Evolutionary conservation across 2,888 invertebrate species (phyloP).

Genomic region (Uropetala carovei): DNA sequence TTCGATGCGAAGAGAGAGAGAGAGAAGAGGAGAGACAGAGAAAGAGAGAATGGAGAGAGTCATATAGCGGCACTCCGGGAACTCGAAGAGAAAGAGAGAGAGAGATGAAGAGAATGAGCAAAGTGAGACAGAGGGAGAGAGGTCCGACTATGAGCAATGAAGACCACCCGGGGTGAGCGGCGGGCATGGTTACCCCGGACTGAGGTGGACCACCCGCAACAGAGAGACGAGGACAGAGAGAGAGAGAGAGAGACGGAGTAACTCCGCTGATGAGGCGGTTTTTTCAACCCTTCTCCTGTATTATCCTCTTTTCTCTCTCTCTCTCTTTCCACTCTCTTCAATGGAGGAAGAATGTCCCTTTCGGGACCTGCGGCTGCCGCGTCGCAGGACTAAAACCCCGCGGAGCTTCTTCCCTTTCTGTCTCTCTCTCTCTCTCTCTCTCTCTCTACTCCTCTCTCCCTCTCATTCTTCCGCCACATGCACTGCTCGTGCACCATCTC

Average conservation of each 20-base stretch:
- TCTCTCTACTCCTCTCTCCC: not conserved
- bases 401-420: not conserved
- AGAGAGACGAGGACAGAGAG: not conserved
- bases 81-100: not conserved
- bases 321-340: conserved; percentile 1
- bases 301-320: not conserved
- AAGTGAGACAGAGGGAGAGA: not conserved
- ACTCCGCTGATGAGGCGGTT: conserved; percentile 61
- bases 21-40: not conserved
- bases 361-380: not conserved
- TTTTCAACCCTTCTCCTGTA: not conserved
- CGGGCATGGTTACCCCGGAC: conserved; percentile 19
- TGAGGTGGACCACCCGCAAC: conserved; percentile 55
- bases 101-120: not conserved
- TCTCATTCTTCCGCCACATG: not conserved
- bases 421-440: not conserved
- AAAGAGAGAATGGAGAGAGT: not conserved
- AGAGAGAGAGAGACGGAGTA: not conserved
- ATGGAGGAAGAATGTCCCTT: conserved; percentile 39
- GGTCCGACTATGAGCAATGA: conserved; percentile 54
- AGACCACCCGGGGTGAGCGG: conserved; percentile 52
- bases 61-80: conserved; percentile 27
- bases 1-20: conserved; percentile 7
- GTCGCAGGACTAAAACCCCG: not conserved
- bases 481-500: not conserved